Conservation (phyloP, 2,113 vertebrate species). For the Muscicapa adusta region DNA sequence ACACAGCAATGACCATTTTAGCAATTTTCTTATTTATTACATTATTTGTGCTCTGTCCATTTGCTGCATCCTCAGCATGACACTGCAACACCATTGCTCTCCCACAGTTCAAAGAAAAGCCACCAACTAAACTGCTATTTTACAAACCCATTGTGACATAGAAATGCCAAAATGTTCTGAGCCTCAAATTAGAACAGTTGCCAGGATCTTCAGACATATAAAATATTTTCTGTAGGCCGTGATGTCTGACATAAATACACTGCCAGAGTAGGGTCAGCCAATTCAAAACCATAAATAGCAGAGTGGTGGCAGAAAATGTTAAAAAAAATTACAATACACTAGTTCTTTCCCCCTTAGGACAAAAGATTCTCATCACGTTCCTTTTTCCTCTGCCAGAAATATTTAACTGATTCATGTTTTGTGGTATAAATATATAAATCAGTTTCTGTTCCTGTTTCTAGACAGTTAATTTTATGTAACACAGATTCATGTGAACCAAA, state of each 20-base stretch:
- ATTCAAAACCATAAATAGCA: conserved; percentile 48
- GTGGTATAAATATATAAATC: background rate
- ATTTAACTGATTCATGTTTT: conserved; percentile 52
- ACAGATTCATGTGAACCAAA: background rate
- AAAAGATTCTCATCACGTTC: conserved; percentile 36
- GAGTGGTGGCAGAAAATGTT: conserved; percentile 44
- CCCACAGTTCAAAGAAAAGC: background rate
- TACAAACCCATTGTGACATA: background rate
- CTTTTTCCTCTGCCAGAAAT: conserved; percentile 50
- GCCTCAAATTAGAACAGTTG: background rate
- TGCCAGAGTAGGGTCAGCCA: conserved; percentile 51
- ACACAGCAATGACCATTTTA: background rate
- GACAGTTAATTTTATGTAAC: background rate
- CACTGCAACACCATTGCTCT: background rate
- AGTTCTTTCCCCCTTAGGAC: conserved; percentile 52
- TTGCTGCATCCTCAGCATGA: background rate
- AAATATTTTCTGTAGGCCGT: conserved; percentile 47
- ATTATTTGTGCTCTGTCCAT: background rate
- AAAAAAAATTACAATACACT: conserved; percentile 49
- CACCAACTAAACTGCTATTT: background rate
- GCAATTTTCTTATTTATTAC: background rate
- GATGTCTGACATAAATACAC: conserved; percentile 52
- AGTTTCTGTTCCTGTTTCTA: conserved; percentile 33
- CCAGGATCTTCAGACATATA: conserved; percentile 49
- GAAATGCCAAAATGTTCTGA: background rate